These are phyloP conservation scores for Paracyclopina nana DNA, from an alignment of 1,140 invertebrate genomes.

Conservation along the genomic window DNA sequence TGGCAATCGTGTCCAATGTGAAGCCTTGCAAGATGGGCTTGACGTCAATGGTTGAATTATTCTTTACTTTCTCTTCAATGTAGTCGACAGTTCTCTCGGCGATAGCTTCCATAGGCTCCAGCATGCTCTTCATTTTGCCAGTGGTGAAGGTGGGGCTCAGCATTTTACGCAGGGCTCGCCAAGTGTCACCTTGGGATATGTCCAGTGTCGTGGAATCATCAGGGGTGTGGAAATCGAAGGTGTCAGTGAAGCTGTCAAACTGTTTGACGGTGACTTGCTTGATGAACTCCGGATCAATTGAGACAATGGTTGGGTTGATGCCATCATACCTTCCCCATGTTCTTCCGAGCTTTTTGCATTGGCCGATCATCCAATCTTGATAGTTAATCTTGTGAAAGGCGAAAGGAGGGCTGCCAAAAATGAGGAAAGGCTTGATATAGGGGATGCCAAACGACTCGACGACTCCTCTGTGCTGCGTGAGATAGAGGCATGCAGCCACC, in stretches of 20 bases:
- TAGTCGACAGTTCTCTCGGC: no score
- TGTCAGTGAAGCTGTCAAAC: constrained; percentile 2
- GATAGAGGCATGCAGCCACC: no score
- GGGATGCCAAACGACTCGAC: no score
- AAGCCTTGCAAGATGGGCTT: not conserved
- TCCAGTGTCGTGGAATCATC: constrained; percentile 2
- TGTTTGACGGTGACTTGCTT: not conserved
- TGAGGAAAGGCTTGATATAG: no score
- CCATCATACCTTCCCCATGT: not conserved
- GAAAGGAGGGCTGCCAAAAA: no score
- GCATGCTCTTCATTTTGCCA: constrained; percentile 11
- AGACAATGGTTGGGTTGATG: not conserved
- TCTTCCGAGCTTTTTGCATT: no score
- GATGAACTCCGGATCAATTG: not conserved
- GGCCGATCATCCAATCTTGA: no score
- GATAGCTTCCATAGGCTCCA: constrained; percentile 3
- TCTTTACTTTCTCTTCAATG: no score
- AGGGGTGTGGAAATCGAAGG: not conserved
- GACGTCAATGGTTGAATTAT: no score
- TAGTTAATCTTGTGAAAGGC: no score
- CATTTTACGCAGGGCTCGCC: constrained; percentile 1
- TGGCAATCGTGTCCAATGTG: not conserved
- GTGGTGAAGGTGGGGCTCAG: constrained; percentile 10
- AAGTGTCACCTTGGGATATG: not conserved
- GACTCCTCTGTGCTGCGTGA: no score